Conservation (phyloP, 2,888 invertebrate species). For the Sinelater perroti region DNA sequence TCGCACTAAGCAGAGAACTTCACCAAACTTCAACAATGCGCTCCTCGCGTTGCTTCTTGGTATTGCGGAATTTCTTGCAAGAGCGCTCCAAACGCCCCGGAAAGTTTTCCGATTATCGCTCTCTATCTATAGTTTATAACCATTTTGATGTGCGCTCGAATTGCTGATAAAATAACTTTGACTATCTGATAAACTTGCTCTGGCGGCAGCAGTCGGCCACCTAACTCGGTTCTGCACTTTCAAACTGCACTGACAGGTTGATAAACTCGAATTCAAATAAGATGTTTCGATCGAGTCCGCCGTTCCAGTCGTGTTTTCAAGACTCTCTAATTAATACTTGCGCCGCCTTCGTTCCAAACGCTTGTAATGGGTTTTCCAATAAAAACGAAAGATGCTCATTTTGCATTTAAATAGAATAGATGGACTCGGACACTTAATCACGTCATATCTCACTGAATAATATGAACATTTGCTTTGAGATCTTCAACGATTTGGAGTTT, state of each 20-base stretch:
- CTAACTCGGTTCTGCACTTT: conserved; percentile 8
- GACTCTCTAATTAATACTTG: too few species aligned
- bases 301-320: too few species aligned
- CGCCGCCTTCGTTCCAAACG: too few species aligned
- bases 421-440: too few species aligned
- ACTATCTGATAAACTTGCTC: conserved; percentile 29
- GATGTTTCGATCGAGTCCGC: too few species aligned
- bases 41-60: conserved; percentile 23
- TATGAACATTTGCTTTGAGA: too few species aligned
- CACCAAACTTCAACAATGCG: conserved; percentile 35
- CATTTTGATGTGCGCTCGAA: conserved; percentile 16
- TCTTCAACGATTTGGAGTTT: too few species aligned
- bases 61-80: conserved; percentile 33
- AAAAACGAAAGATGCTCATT: too few species aligned
- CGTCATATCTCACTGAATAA: too few species aligned
- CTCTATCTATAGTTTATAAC: conserved; percentile 31
- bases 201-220: neutral
- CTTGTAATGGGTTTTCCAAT: too few species aligned
- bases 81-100: conserved; percentile 24
- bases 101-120: conserved; percentile 33
- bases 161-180: conserved; percentile 23
- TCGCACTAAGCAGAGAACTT: conserved; percentile 36
- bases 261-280: too few species aligned
- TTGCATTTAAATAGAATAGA: too few species aligned
- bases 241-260: neutral